A percentile compares a stretch with the other conserved stretches of the same genome.
phyloP scores from a whole-genome alignment of 1,140 invertebrate species.

The Drosophila paulistorum region DNA sequence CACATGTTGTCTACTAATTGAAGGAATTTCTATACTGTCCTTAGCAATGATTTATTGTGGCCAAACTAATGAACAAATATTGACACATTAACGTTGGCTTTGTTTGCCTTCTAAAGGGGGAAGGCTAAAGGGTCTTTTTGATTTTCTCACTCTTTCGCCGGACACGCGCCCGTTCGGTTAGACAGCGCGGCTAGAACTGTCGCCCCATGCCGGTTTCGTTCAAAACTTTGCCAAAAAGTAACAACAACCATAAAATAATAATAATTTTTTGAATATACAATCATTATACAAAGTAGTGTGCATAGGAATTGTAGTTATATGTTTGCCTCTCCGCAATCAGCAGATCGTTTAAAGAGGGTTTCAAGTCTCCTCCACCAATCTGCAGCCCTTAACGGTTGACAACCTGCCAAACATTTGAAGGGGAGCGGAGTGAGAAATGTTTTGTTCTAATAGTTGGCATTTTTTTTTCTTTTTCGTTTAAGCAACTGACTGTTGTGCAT shows the following conservation, averaged over 20 bases:
- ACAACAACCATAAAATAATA: conserved; percentile 17
- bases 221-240: conserved; percentile 7
- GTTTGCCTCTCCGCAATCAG: conserved; percentile 29
- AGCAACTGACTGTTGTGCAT: conserved; percentile 40
- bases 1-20: conserved; percentile 28
- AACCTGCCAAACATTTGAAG: conserved; percentile 18
- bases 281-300: conserved; percentile 27
- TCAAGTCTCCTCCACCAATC: conserved; percentile 6
- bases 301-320: conserved; percentile 15
- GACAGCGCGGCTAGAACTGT: conserved; percentile 57
- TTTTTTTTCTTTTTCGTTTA: conserved; percentile 36
- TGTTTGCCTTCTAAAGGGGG: neutral
- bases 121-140: neutral
- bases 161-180: conserved; percentile 29
- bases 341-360: conserved; percentile 14
- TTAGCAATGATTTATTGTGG: conserved; percentile 21
- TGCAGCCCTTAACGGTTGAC: conserved; percentile 46
- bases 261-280: conserved; percentile 29
- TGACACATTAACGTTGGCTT: conserved; percentile 46
- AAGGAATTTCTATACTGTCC: neutral
- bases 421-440: conserved; percentile 16
- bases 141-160: conserved; percentile 10
- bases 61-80: conserved; percentile 59
- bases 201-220: neutral
- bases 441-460: conserved; percentile 56